These are phyloP conservation scores for Mesorhabditis sp. DNA, from an alignment of 2,888 invertebrate genomes.

Conservation along the genomic window DNA sequence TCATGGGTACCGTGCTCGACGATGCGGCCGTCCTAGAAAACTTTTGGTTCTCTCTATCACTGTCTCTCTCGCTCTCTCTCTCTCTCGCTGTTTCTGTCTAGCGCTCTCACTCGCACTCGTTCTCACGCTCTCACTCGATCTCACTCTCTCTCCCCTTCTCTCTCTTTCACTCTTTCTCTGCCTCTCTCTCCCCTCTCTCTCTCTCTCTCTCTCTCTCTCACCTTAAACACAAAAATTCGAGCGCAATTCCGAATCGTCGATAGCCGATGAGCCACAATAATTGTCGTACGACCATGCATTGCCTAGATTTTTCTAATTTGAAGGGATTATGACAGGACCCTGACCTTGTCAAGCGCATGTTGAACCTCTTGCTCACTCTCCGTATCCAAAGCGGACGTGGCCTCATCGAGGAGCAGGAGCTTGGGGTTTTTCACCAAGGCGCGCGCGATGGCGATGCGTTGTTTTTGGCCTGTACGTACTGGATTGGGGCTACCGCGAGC, in stretches of 20 bases:
- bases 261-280: slow-evolving; percentile 63
- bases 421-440: background rate
- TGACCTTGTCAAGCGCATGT: background rate
- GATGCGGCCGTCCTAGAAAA: slow-evolving; percentile 55
- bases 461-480: background rate
- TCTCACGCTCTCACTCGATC: background rate
- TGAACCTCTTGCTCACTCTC: slow-evolving; percentile 4
- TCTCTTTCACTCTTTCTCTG: background rate
- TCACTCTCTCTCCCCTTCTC: background rate
- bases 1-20: slow-evolving; percentile 63
- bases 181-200: background rate
- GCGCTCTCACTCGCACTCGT: too few species aligned
- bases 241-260: slow-evolving; percentile 64
- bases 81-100: too few species aligned
- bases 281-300: slow-evolving; percentile 60
- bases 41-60: background rate
- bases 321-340: background rate
- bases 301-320: slow-evolving; percentile 53
- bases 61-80: slow-evolving; percentile 3
- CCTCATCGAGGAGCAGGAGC: background rate
- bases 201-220: slow-evolving; percentile 7
- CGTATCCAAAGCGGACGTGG: background rate
- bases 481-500: background rate
- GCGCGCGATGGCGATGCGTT: background rate
- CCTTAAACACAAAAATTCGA: slow-evolving; percentile 58